These are phyloP conservation scores for Crambe crambe DNA, from an alignment of 37 sponge, comb jelly and placozoan species.

Conservation along the genomic window DNA sequence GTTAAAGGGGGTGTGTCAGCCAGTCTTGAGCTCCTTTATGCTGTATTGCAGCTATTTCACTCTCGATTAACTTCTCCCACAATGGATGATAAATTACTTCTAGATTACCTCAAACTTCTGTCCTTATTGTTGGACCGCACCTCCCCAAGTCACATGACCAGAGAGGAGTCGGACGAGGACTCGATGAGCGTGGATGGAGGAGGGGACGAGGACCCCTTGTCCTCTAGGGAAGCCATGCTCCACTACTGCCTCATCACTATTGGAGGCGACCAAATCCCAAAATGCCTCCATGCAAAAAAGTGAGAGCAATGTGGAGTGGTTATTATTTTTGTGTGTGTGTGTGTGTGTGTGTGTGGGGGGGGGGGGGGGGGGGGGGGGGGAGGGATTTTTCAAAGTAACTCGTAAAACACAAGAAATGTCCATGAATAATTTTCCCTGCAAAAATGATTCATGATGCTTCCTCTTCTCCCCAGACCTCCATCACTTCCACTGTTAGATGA, in stretches of 20 bases:
- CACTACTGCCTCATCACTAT: slow-evolving; percentile 5
- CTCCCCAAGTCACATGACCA: neutral
- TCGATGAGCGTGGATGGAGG: neutral
- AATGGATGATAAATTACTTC: neutral
- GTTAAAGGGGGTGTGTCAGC: slow-evolving; percentile 6
- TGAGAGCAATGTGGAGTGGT: slow-evolving; percentile 4
- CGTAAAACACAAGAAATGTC: too few relatives aligned
- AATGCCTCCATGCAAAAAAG: slow-evolving; percentile 1
- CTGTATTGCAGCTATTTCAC: slow-evolving; percentile 23
- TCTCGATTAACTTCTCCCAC: neutral
- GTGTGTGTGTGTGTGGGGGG: too few relatives aligned
- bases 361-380: too few relatives aligned
- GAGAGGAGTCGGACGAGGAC: slow-evolving; percentile 11
- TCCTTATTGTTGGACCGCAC: slow-evolving; percentile 2
- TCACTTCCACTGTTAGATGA: neutral
- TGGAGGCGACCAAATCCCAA: neutral
- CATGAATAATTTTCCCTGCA: too few relatives aligned
- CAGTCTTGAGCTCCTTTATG: slow-evolving; percentile 16
- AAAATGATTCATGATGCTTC: neutral
- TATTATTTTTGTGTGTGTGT: too few relatives aligned
- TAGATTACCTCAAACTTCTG: slow-evolving; percentile 12
- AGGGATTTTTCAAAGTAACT: too few relatives aligned
- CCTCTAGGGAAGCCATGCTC: slow-evolving; percentile 3
- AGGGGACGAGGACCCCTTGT: neutral
- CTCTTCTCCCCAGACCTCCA: neutral